phyloP scores from a whole-genome alignment of 2,797 vertebrate genomes.

The Helarctos malayanus region DNA sequence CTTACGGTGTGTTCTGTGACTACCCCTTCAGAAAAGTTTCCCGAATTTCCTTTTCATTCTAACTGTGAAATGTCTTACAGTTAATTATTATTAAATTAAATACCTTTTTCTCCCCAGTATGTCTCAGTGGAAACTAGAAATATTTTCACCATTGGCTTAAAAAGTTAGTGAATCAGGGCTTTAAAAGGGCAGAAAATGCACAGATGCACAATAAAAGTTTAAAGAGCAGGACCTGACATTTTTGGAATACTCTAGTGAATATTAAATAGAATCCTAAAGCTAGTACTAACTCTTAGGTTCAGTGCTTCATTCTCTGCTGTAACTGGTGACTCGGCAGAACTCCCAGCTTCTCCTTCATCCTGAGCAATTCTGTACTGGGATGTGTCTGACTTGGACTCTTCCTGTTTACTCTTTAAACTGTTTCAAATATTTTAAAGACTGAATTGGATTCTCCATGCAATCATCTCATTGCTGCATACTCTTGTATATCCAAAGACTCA shows the following conservation, averaged over 20 bases:
- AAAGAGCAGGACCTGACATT: slow-evolving; percentile 74
- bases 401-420: slow-evolving; percentile 3
- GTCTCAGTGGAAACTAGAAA: slow-evolving; percentile 49
- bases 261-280: slow-evolving; percentile 52
- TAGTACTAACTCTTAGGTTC: background rate
- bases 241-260: slow-evolving; percentile 65
- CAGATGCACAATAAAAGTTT: slow-evolving; percentile 74
- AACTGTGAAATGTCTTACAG: background rate
- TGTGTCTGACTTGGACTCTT: background rate
- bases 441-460: background rate
- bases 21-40: background rate
- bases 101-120: background rate
- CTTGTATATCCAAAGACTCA: background rate
- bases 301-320: background rate
- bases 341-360: background rate
- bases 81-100: slow-evolving; percentile 55
- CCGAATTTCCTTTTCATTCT: slow-evolving; percentile 38
- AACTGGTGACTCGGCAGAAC: background rate
- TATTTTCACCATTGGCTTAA: slow-evolving; percentile 72
- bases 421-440: slow-evolving; percentile 52
- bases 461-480: background rate
- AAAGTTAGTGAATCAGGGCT: slow-evolving; percentile 67
- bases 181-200: slow-evolving; percentile 78
- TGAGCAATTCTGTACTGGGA: background rate
- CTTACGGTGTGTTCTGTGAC: background rate